These are phyloP conservation scores for Colius striatus DNA, from an alignment of 2,113 vertebrate genomes.

Conservation along the genomic window DNA sequence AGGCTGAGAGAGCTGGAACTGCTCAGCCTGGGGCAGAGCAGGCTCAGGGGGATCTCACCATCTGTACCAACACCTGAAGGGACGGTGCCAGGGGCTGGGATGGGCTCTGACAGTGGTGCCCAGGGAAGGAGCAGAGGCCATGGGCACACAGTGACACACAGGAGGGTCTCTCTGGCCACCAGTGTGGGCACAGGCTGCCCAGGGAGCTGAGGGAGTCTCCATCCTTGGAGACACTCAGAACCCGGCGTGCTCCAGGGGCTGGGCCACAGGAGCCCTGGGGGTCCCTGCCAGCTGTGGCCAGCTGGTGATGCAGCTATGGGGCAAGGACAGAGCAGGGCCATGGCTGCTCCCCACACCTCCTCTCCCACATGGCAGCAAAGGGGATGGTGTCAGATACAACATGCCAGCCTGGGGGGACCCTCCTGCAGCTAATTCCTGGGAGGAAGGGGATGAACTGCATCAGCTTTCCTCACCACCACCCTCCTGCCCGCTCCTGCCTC, in stretches of 20 bases:
- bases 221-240: background rate
- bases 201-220: background rate
- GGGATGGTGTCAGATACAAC: no score
- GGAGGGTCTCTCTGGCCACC: background rate
- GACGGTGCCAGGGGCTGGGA: background rate
- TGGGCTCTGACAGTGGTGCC: background rate
- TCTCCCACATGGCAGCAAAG: background rate
- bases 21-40: background rate
- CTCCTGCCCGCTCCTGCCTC: background rate
- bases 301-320: fast-evolving
- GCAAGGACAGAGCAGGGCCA: background rate
- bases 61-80: background rate
- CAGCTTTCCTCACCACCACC: background rate
- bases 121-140: background rate
- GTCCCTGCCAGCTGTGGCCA: background rate
- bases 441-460: no score
- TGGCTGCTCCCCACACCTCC: background rate
- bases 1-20: background rate
- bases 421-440: background rate
- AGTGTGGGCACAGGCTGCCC: background rate
- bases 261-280: background rate
- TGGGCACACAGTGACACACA: no score
- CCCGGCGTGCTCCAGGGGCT: background rate
- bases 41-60: background rate
- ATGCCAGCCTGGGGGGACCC: fast-evolving